These are phyloP conservation scores for Oreortyx pictus DNA, from an alignment of 2,797 vertebrate species.

Conservation along the genomic window DNA sequence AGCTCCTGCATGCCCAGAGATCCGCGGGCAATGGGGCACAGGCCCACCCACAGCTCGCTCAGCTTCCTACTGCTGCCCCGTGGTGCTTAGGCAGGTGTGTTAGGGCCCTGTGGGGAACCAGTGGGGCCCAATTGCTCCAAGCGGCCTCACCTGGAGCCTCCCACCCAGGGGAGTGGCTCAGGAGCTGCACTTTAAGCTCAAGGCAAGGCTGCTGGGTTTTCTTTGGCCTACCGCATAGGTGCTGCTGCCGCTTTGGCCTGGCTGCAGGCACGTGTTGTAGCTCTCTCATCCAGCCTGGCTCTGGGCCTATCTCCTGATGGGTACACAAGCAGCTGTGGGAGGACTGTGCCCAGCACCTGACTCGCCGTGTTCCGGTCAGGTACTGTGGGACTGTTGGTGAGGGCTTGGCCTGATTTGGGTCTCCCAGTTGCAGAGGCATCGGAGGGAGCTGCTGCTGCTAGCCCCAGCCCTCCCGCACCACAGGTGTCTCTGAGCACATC, in stretches of 20 bases:
- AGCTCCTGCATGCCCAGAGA: accelerated
- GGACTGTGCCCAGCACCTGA: background rate
- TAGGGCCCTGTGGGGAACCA: background rate
- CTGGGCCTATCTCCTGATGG: accelerated
- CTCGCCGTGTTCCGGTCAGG: background rate
- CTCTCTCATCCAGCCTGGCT: background rate
- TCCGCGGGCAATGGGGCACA: accelerated
- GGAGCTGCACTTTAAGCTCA: background rate
- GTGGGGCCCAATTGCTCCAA: background rate
- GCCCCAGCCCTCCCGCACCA: background rate
- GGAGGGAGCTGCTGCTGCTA: background rate
- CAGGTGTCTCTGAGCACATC: background rate
- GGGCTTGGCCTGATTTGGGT: background rate
- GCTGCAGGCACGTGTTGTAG: accelerated
- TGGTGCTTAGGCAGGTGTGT: background rate
- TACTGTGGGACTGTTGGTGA: background rate
- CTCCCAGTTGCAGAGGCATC: too few relatives aligned
- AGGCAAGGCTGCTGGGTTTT: background rate
- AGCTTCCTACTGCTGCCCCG: background rate
- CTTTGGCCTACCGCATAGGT: background rate
- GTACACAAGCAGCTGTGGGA: background rate
- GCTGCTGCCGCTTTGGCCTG: background rate
- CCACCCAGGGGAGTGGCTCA: background rate
- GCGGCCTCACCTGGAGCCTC: background rate
- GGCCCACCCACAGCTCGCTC: background rate